Evolutionary conservation across 2,888 invertebrate species (phyloP), one percentile per base, ranked within the genome.

Genomic region (Petrolisthes cinctipes): DNA sequence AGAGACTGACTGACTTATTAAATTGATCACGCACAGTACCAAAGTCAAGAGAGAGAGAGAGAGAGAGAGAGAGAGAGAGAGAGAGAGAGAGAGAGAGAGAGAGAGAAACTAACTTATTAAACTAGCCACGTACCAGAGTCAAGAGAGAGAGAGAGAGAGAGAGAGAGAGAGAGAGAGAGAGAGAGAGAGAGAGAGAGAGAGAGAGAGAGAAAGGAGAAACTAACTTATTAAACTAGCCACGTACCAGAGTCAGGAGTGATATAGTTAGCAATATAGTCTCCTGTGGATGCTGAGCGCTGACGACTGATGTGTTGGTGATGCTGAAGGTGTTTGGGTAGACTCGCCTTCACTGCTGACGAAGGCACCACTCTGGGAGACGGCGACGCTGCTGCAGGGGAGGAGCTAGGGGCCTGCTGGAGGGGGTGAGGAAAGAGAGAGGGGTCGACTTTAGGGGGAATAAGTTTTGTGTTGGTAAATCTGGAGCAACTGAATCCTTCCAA

Each of bases 201-300:
- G n/a, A n/a, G n/a, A n/a, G n/a, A n/a, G n/a, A n/a, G n/a, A n/a
- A n/a, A n/a, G n/a, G n/a, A n/a, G n/a, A n/a, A n/a, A n/a, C n/a
- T n/a, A n/a, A n/a, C n/a, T n/a, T n/a, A n/a, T n/a, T n/a, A n/a
- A n/a, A n/a, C n/a, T n/a, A n/a, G n/a, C n/a, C n/a, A 37, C 37
- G 37, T 37, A 37, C 37, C 37, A 1, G 37, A 37, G 68, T 86
- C 86, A 11, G 86, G 86, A 5, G 83, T 78, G 82, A 86, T 68
- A 83, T 86, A 86, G 6, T 86, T 82, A 4, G 86, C 86, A 14
- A 54, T 17, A 56, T 86, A 86, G 73, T 86, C 86, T 9, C 86
- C 86, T n/a, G 71, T 78, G 17, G 86, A 86, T 7, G 54, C 73
- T 17, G 86, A 86, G n/a, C 86, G 76, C 79, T 79, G 66, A 4